Evolutionary conservation across 2,797 vertebrate genomes (phyloP).

Genomic region (Lacerta agilis): DNA sequence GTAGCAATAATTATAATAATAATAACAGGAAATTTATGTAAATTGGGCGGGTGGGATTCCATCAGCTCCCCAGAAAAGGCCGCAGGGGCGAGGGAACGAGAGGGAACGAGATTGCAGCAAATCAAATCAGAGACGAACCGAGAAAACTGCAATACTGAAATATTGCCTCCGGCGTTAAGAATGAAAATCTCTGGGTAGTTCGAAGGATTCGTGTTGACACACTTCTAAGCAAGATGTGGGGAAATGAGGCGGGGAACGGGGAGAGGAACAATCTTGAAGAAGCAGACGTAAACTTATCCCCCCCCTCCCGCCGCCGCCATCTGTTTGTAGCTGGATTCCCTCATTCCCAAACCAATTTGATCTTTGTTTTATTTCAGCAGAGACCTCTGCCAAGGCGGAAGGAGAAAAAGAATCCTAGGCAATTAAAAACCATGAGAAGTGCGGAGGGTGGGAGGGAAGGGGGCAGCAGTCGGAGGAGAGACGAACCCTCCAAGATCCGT

Average conservation of each 20-base stretch:
- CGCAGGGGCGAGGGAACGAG: background rate
- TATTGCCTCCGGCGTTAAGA: background rate
- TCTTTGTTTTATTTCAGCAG: background rate
- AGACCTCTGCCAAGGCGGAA: accelerated
- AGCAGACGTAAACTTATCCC: background rate
- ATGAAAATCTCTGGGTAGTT: background rate
- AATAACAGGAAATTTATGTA: background rate
- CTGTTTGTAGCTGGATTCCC: background rate
- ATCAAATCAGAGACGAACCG: background rate
- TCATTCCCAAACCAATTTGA: background rate
- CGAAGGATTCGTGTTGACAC: background rate
- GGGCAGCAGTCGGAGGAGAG: accelerated
- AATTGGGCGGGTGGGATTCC: background rate
- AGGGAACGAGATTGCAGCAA: background rate
- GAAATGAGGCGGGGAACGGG: no score
- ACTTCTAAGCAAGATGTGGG: background rate
- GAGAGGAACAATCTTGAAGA: background rate
- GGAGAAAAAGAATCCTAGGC: background rate
- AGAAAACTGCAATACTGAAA: background rate
- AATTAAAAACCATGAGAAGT: background rate
- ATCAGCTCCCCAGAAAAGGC: background rate
- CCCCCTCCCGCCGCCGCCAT: background rate
- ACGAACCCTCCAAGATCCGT: no score
- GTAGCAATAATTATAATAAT: no score
- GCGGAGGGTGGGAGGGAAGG: background rate